Evolutionary conservation across 2,888 invertebrate genomes (phyloP), one percentile per base, ranked within the genome.

Genomic region (Timandra comae): DNA sequence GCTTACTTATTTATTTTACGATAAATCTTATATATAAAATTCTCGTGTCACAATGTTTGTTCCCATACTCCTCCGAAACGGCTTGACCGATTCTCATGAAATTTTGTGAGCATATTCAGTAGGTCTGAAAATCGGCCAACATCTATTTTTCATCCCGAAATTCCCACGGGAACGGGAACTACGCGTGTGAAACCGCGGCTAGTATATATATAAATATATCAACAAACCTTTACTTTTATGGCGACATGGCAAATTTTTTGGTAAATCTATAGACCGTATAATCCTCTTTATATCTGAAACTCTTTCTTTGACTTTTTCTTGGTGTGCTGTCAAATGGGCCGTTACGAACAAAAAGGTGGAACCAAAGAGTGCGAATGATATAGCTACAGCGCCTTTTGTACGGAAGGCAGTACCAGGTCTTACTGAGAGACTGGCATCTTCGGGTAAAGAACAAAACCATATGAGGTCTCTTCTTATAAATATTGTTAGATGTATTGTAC

Each of bases 281-380:
- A 96, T 95, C 62, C 91, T 90, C 56, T 93, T 93, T 23, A 96
- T 93, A 75, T 96, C 96, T 1, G 93, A 91, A 0, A 96, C 91
- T 29, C 96, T 85, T 62, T 95, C 95, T 56, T 94, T 94, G 0
- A 94, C 91, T 69, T 94, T 93, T 57, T 95, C 94, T 59, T 95
- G 94, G 64, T 96, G 96, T 0, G 97, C 97, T 0, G 97, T 96
- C 46, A 99, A 88, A 86, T 99, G 99, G 10, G 96, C 96, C 25
- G 97, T 97, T 3, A 99, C 93, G 64, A 99, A 98, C 3, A 99
- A 87, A 73, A 98, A 95, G 7, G 96, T 95, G 0, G 98, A 96
- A 7, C 99, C 99, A 64, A 99, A 99, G 2, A 99, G 80, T 48
- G 94, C 93, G 60, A 99, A 95, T 2, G 93, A 93, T 55, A 97